phyloP scores from a whole-genome alignment of 1,140 invertebrate genomes.

The Micrasema longulum region DNA sequence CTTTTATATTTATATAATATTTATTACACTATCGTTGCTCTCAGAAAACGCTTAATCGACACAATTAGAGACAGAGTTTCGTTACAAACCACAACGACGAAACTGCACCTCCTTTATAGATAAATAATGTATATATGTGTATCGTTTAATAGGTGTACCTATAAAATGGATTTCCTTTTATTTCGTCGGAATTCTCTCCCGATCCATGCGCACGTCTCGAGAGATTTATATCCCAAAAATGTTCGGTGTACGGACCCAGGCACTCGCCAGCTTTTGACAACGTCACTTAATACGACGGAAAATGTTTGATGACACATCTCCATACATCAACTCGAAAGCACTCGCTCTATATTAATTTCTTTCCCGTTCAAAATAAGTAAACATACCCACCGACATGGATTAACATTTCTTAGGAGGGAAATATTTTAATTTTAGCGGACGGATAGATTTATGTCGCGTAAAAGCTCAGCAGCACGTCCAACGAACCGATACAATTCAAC shows the following conservation, averaged over 20 bases:
- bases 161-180: slow-evolving; percentile 10
- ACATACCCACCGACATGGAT: background rate
- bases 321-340: slow-evolving; percentile 31
- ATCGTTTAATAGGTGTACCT: no score
- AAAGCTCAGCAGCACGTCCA: background rate
- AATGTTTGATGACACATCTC: slow-evolving; percentile 31
- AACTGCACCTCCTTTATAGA: no score
- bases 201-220: background rate
- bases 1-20: no score
- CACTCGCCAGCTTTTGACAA: slow-evolving; percentile 25
- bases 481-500: slow-evolving; percentile 15
- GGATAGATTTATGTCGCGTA: slow-evolving; percentile 18
- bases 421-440: slow-evolving; percentile 20
- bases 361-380: slow-evolving; percentile 22
- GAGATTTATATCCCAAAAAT: slow-evolving; percentile 16
- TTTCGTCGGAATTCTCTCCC: background rate
- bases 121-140: no score
- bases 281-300: slow-evolving; percentile 36
- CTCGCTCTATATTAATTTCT: slow-evolving; percentile 30
- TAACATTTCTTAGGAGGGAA: slow-evolving; percentile 10
- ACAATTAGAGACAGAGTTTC: no score
- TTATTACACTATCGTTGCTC: no score
- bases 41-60: no score
- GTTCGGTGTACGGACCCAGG: background rate
- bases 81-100: no score